A percentile compares a stretch with the other conserved stretches of the same genome.
phyloP scores from a whole-genome alignment of 1,140 invertebrate genomes.

The Atta cephalotes region DNA sequence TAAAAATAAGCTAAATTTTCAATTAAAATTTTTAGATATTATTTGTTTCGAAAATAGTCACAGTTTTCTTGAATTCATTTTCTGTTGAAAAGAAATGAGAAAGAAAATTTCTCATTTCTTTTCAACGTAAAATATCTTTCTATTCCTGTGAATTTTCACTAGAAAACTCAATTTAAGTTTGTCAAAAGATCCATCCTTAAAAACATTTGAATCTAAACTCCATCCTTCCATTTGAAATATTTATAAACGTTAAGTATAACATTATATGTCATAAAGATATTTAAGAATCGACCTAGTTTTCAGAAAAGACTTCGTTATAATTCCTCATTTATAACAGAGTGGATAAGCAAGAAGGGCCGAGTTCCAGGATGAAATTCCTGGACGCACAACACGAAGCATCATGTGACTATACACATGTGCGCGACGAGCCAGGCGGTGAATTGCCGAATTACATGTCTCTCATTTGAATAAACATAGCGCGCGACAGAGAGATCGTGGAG shows the following conservation, averaged over 20 bases:
- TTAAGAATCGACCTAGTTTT: not conserved
- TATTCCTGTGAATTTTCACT: not conserved
- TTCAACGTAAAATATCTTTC: not conserved
- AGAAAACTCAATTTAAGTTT: not conserved
- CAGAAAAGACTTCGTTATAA: not conserved
- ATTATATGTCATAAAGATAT: not conserved
- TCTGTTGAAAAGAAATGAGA: no score
- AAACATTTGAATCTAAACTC: not conserved
- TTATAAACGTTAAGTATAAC: not conserved
- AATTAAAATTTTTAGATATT: constrained; percentile 1
- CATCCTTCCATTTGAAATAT: not conserved
- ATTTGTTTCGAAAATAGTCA: not conserved
- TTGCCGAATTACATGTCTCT: constrained; percentile 78
- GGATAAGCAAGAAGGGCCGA: not conserved
- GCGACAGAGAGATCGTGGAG: constrained; percentile 53
- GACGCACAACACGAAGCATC: constrained; percentile 62
- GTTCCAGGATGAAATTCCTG: constrained; percentile 64
- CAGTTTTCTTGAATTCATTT: not conserved
- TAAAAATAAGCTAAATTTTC: not conserved
- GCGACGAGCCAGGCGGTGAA: constrained; percentile 63
- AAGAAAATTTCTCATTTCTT: not conserved
- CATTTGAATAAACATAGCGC: constrained; percentile 77
- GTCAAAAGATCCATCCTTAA: not conserved
- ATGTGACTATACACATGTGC: constrained; percentile 54
- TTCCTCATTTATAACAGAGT: not conserved